These are phyloP conservation scores for Polia nebulosa DNA, from an alignment of 2,888 invertebrate genomes.

Conservation along the genomic window DNA sequence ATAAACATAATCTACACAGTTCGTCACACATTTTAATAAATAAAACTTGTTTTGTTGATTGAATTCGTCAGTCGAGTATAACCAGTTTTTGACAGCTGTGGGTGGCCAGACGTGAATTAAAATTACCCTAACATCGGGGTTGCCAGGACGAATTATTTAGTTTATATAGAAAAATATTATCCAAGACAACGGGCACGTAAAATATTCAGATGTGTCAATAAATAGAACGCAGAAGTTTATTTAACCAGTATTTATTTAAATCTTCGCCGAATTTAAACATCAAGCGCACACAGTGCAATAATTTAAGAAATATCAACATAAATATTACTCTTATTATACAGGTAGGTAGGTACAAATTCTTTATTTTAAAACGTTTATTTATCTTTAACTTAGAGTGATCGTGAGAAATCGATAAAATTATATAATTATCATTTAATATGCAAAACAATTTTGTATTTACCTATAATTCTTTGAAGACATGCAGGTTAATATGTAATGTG, in stretches of 20 bases:
- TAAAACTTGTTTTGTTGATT: constrained; percentile 8
- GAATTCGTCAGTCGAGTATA: constrained; percentile 62
- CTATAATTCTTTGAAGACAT: not conserved
- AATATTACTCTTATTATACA: not conserved
- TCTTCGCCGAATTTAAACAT: not conserved
- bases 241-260: constrained; percentile 13
- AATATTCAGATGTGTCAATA: not conserved
- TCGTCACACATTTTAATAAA: constrained; percentile 37
- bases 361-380: not conserved
- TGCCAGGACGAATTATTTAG: not conserved
- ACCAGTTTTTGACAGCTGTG: constrained; percentile 46
- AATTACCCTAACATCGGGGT: constrained; percentile 17
- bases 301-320: not conserved
- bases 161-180: not conserved
- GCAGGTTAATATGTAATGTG: no score
- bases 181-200: not conserved
- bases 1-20: constrained; percentile 68
- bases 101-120: constrained; percentile 43
- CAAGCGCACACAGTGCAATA: not conserved
- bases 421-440: not conserved
- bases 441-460: not conserved
- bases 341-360: not conserved
- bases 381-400: not conserved
- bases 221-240: constrained; percentile 10
- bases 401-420: not conserved